Conservation (phyloP, 2,888 invertebrate genomes). For the Bembecia ichneumoniformis region DNA sequence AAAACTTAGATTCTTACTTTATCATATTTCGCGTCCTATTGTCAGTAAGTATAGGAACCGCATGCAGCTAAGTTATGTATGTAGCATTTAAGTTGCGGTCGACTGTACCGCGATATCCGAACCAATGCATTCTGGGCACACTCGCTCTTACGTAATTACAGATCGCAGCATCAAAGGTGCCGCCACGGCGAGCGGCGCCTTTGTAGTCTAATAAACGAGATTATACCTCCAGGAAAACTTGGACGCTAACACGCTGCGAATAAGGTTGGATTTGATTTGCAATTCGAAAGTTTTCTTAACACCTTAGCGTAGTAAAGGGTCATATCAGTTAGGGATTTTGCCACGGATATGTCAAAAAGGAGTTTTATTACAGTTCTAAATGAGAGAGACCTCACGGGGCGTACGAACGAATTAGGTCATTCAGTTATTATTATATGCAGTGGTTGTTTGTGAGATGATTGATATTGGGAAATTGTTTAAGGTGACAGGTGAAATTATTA, state of each 20-base stretch:
- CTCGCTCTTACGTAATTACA: conserved; percentile 58
- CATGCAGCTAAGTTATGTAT: no score
- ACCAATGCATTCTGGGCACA: conserved; percentile 22
- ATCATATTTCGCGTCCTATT: no score
- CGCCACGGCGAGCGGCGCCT: conserved; percentile 56
- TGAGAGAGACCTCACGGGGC: conserved; percentile 59
- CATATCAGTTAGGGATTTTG: conserved; percentile 71
- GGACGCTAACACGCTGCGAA: not conserved
- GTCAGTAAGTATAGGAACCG: no score
- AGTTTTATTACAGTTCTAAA: conserved; percentile 68
- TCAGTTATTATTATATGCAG: conserved; percentile 30
- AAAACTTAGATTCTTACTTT: no score
- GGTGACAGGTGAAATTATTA: not conserved
- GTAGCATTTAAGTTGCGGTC: not conserved
- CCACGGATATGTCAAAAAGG: conserved; percentile 73
- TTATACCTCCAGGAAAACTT: conserved; percentile 11
- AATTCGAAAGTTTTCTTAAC: conserved; percentile 45
- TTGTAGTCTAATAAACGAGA: conserved; percentile 66
- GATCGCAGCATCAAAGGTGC: conserved; percentile 58
- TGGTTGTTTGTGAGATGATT: conserved; percentile 18
- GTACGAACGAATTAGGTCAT: conserved; percentile 48
- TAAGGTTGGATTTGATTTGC: conserved; percentile 20
- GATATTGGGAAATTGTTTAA: conserved; percentile 21
- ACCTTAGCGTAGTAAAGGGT: conserved; percentile 63
- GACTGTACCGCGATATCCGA: conserved; percentile 19